These are phyloP conservation scores for Drosophila malerkotliana DNA, from an alignment of 1,140 invertebrate species.

Conservation along the genomic window DNA sequence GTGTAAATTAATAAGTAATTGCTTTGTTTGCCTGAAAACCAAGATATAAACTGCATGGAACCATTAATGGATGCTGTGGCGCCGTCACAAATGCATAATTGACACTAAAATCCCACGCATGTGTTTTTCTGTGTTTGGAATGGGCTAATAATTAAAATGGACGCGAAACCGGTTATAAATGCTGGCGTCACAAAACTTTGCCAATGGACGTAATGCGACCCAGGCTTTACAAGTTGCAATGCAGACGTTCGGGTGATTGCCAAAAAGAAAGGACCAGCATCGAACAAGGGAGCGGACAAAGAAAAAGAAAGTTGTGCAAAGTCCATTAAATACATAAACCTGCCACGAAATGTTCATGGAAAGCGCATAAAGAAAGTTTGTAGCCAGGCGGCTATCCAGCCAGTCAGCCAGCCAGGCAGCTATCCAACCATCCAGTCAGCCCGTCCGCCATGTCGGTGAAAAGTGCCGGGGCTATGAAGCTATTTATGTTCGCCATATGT, in stretches of 20 bases:
- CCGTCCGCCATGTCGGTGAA: constrained; percentile 43
- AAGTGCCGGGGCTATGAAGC: constrained; percentile 50
- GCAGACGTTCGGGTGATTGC: constrained; percentile 21
- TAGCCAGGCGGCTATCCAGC: constrained; percentile 30
- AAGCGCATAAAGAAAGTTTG: constrained; percentile 82
- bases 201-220: constrained; percentile 73
- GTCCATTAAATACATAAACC: constrained; percentile 83
- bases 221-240: constrained; percentile 40
- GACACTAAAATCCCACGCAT: constrained; percentile 52
- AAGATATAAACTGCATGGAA: constrained; percentile 17
- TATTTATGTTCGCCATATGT: constrained; percentile 80
- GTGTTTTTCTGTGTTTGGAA: constrained; percentile 4
- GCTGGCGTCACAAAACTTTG: constrained; percentile 77
- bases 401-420: constrained; percentile 2
- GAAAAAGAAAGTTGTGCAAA: constrained; percentile 70
- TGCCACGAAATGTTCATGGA: constrained; percentile 81
- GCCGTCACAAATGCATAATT: constrained; percentile 46
- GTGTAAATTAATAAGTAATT: neutral
- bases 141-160: constrained; percentile 77
- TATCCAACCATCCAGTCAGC: constrained; percentile 13
- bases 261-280: constrained; percentile 24
- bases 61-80: constrained; percentile 43
- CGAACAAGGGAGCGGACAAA: constrained; percentile 7
- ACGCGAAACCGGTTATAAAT: constrained; percentile 67
- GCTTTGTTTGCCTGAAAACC: neutral